These are phyloP conservation scores for Brachionus plicatilis DNA, from an alignment of 1,140 invertebrate genomes.

Conservation along the genomic window DNA sequence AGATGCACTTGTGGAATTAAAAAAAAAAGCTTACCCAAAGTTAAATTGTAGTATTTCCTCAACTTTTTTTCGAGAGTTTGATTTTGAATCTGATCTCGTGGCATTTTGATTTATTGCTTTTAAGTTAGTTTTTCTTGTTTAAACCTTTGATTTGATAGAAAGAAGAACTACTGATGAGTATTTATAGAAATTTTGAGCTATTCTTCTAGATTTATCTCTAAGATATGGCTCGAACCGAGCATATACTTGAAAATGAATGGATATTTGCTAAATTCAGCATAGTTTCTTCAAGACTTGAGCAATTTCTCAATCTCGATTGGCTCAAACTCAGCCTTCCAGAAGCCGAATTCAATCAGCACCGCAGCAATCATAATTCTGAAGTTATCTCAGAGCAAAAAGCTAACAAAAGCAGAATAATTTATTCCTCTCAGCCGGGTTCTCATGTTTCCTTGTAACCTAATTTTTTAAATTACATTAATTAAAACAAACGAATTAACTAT, in stretches of 20 bases:
- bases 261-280: conserved; percentile 28
- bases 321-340: background rate
- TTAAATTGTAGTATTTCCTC: conserved; percentile 31
- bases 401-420: conserved; percentile 2
- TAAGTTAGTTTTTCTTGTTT: background rate
- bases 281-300: background rate
- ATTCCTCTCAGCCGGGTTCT: background rate
- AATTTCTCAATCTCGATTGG: background rate
- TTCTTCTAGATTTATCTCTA: background rate
- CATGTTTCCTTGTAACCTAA: background rate
- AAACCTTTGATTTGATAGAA: background rate
- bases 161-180: conserved; percentile 10
- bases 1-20: background rate
- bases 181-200: background rate
- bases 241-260: conserved; percentile 10
- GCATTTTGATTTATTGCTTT: conserved; percentile 5
- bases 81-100: conserved; percentile 21
- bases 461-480: conserved; percentile 9
- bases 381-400: background rate
- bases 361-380: background rate
- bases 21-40: conserved; percentile 6
- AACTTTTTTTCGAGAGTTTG: conserved; percentile 24
- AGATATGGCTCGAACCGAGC: background rate
- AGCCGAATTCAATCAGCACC: background rate
- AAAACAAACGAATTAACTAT: background rate